Percentiles rank a stretch among this genome's conserved stretches.
phyloP scores from a whole-genome alignment of 1,140 invertebrate genomes.

The Drosophila oshimai region DNA sequence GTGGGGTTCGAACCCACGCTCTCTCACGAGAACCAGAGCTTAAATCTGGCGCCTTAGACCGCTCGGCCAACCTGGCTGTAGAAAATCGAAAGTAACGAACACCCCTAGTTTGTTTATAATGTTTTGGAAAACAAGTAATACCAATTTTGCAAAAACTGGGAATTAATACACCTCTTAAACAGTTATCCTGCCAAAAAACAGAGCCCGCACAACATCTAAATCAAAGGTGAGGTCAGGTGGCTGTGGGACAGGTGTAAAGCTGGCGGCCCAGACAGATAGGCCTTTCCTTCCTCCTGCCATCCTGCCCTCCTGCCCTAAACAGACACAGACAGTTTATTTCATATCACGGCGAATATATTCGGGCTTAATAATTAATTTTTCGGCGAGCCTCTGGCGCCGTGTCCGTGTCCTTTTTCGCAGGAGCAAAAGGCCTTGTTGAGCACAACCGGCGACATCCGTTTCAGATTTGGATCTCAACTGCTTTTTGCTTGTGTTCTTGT shows the following conservation, averaged over 20 bases:
- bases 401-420: background rate
- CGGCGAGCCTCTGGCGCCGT: conserved; percentile 25
- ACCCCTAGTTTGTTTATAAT: too few species aligned
- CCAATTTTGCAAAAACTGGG: too few species aligned
- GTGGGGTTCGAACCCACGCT: too few species aligned
- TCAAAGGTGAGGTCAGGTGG: conserved; percentile 7
- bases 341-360: conserved; percentile 43
- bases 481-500: background rate
- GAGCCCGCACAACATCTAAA: background rate
- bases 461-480: conserved; percentile 62
- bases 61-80: too few species aligned
- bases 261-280: conserved; percentile 5
- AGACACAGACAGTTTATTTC: conserved; percentile 51
- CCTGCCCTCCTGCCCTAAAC: background rate
- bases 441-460: conserved; percentile 69
- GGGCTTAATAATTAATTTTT: conserved; percentile 72
- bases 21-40: too few species aligned
- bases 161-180: too few species aligned
- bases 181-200: background rate
- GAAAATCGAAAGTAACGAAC: too few species aligned
- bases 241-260: conserved; percentile 9
- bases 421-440: conserved; percentile 35
- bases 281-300: background rate
- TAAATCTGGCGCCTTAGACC: too few species aligned
- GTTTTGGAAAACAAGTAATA: too few species aligned